Conservation (phyloP, 2,113 vertebrate species). For the Elephantulus edwardii region DNA sequence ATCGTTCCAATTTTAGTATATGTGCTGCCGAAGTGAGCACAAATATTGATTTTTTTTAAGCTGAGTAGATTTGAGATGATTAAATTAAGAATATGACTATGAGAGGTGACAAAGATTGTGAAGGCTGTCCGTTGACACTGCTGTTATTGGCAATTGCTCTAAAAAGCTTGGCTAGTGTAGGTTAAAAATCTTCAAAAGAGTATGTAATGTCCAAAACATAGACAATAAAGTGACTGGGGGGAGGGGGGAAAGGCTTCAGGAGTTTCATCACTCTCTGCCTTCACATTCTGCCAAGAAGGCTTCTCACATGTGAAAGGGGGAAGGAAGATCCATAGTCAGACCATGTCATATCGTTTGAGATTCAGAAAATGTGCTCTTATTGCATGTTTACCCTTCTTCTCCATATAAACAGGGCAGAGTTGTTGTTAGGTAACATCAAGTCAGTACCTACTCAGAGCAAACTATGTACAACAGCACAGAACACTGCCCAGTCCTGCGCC, state of each 20-base stretch:
- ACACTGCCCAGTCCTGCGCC: not conserved
- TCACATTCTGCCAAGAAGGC: not conserved
- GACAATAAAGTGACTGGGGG: no score
- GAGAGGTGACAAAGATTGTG: not conserved
- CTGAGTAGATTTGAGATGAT: not conserved
- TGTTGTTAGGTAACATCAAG: not conserved
- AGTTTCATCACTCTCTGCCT: not conserved
- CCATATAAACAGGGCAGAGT: not conserved
- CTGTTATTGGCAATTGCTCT: not conserved
- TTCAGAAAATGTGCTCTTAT: not conserved
- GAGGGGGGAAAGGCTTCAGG: no score
- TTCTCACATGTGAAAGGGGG: not conserved
- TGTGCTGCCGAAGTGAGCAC: no score
- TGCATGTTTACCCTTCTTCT: not conserved
- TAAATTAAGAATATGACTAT: not conserved
- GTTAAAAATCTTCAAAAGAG: constrained; percentile 23
- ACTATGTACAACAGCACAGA: not conserved
- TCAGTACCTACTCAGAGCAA: not conserved
- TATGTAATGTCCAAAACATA: not conserved
- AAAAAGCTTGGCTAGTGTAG: not conserved
- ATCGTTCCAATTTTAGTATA: no score
- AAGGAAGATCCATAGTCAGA: not conserved
- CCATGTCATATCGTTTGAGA: not conserved
- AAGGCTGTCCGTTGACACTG: not conserved
- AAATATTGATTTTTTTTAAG: not conserved